phyloP scores from a whole-genome alignment of 1,140 invertebrate genomes.

The Macrosteles quadrilineatus region DNA sequence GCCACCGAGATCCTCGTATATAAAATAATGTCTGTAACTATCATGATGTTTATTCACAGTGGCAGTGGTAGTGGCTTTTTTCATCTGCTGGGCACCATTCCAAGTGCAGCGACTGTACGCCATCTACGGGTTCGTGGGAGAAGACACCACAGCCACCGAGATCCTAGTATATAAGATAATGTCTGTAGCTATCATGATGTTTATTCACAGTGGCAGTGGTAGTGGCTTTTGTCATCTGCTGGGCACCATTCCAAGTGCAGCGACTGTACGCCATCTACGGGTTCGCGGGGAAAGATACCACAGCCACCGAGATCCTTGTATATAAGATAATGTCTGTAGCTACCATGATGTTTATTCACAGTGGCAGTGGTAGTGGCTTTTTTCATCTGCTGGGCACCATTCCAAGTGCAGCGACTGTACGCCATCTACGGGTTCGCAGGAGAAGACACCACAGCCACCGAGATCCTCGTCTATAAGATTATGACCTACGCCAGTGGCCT shows the following conservation, averaged over 20 bases:
- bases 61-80: conserved; percentile 89
- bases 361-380: conserved; percentile 91
- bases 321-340: too few relatives aligned
- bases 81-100: conserved; percentile 92
- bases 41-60: conserved; percentile 66
- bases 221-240: too few relatives aligned
- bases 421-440: conserved; percentile 63
- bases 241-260: too few relatives aligned
- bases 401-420: conserved; percentile 82
- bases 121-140: conserved; percentile 59
- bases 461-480: conserved; percentile 51
- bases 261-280: too few relatives aligned
- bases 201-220: too few relatives aligned
- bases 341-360: conserved; percentile 56
- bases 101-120: conserved; percentile 82
- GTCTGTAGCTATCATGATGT: too few relatives aligned
- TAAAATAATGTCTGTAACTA: too few relatives aligned
- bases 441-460: conserved; percentile 41
- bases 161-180: too few relatives aligned
- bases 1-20: too few relatives aligned
- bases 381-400: conserved; percentile 92
- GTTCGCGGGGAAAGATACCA: too few relatives aligned
- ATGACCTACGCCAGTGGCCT: conserved; percentile 63
- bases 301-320: too few relatives aligned
- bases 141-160: conserved; percentile 42